Base-by-base conservation (phyloP, 2,888 invertebrate species). In the Norana najaformis region DNA sequence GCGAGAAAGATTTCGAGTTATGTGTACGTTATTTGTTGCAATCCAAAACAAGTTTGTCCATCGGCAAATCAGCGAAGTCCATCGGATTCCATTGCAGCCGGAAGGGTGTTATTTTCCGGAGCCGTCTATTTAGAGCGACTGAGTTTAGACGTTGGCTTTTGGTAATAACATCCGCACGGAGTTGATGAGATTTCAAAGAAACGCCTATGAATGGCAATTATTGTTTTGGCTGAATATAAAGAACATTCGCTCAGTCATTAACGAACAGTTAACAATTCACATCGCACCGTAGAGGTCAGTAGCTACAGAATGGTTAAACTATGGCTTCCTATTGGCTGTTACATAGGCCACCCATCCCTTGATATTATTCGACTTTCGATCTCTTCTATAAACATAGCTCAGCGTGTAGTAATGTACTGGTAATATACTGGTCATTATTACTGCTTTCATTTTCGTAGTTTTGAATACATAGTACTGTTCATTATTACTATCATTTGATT, bases 141-240 rank as follows among this genome's bases (percentile, higher is more conserved):
- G 69, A 69, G 30, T n/a, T 69, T 69, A 69, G 69, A 23, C 69
- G 30, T 30, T n/a, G 3, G 69, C 5, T 69, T 6, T n/a, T n/a
- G 69, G 69, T n/a, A 69, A 69, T 69, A 69, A 69, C 69, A 69
- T 69, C n/a, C 69, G 69, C 69, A 8, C n/a, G 69, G 69, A n/a
- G 8, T 8, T 69, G n/a, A 69, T n/a, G 69, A 69, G 69, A 69
- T 69, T 69, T 69, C 69, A 69, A 2, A 13, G 69, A 69, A 69
- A 69, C 69, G 69, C 69, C 30, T 8, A n/a, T 69, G 69, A 5
- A n/a, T n/a, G 69, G n/a, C 69, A 69, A 69, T 69, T n/a, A n/a
- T n/a, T 69, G 69, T 69, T n/a, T 69, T n/a, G 69, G 69, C 69
- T n/a, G 69, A n/a, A 69, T 69, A 69, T 69, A 69, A 69, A 69